Conservation (phyloP, 2,113 vertebrate species). For the Tychaedon coryphoeus region DNA sequence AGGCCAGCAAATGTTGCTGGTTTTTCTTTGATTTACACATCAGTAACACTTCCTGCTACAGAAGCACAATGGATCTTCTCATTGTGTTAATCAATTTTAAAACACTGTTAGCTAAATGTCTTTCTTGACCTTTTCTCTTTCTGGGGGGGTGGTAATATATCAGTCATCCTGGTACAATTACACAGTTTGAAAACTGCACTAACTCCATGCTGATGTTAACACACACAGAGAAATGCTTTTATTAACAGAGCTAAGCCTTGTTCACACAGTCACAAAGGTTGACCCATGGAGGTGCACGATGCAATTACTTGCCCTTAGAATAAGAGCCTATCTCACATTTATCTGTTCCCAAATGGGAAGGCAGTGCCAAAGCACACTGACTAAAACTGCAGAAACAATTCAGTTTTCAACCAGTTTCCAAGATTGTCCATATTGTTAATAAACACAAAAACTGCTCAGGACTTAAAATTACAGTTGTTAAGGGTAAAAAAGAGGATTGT, state of each 20-base stretch:
- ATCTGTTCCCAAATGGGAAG: background rate
- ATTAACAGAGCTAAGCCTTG: background rate
- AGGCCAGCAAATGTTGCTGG: conserved; percentile 37
- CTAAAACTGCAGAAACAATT: background rate
- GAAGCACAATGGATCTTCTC: background rate
- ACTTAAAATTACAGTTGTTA: background rate
- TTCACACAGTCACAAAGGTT: background rate
- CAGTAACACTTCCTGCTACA: background rate
- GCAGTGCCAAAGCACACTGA: background rate
- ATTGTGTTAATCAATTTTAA: background rate
- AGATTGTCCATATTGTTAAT: background rate
- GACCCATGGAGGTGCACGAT: background rate
- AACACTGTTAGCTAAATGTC: background rate
- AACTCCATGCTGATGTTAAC: background rate
- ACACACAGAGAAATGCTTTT: background rate
- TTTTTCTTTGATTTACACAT: conserved; percentile 43
- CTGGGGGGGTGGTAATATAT: background rate
- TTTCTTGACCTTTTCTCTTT: background rate
- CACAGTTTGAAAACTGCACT: background rate
- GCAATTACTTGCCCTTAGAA: background rate
- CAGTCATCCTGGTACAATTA: background rate
- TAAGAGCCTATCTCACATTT: background rate
- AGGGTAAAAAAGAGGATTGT: background rate
- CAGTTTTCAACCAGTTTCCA: background rate
- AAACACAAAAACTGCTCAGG: background rate